A percentile compares a stretch with the other conserved stretches of the same genome.
Evolutionary conservation across 2,797 vertebrate species (phyloP).

Genomic region (Lophius americanus): DNA sequence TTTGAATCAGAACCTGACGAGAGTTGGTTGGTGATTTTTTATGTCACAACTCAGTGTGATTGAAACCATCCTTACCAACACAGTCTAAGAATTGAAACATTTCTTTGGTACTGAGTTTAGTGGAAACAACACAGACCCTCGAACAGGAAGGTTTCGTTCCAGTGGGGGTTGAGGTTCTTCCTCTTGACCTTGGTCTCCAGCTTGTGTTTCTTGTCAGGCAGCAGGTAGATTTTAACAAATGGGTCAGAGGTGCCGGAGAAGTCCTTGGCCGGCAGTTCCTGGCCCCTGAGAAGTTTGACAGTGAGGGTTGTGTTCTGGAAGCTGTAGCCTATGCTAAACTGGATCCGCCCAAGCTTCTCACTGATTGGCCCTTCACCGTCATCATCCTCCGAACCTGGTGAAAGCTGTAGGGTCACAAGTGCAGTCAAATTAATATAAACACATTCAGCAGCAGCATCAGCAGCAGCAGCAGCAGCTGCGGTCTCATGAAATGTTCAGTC

Average conservation of each 20-base stretch:
- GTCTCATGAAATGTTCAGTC: constrained; percentile 25
- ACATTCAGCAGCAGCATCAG: constrained; percentile 11
- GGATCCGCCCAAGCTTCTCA: constrained; percentile 96
- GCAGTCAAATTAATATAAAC: constrained; percentile 20
- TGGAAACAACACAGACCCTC: constrained; percentile 91
- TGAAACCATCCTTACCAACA: not conserved
- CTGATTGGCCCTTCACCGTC: constrained; percentile 90
- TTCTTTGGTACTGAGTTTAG: constrained; percentile 49
- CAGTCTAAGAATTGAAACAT: not conserved
- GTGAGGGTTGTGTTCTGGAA: constrained; percentile 99
- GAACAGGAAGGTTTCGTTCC: constrained; percentile 99
- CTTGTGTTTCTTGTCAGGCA: constrained; percentile 99
- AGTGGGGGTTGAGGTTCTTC: constrained; percentile 99
- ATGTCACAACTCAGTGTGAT: not conserved
- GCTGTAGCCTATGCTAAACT: constrained; percentile 99
- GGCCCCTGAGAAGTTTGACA: constrained; percentile 96
- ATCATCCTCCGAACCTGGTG: constrained; percentile 96
- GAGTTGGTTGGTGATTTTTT: not conserved
- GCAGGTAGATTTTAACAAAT: constrained; percentile 98
- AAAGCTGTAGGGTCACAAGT: constrained; percentile 82
- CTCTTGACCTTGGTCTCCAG: constrained; percentile 99
- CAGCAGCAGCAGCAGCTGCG: constrained; percentile 1
- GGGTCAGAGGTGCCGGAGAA: constrained; percentile 98
- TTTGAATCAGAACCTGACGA: not conserved
- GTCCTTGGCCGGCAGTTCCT: constrained; percentile 97